Base-by-base conservation (phyloP, 1,140 invertebrate species). In the Telenomus remus region DNA sequence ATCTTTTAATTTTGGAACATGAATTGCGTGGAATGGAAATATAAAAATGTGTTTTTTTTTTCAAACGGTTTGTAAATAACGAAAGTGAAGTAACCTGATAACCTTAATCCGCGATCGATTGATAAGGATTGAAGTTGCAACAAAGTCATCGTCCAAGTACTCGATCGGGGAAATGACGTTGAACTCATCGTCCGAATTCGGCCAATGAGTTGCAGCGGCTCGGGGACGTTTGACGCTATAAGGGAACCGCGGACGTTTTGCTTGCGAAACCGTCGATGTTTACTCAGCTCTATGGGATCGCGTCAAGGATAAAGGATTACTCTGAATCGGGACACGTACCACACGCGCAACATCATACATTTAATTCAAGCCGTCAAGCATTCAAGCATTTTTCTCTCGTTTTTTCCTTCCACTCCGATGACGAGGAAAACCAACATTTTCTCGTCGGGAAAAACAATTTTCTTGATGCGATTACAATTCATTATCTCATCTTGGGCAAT, bases 191-290 rank as follows among this genome's bases (percentile, higher is more conserved):
- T 35, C 12, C 12, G 56, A 74, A 66, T 74, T 68, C 71, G 71
- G 51, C 63, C 63, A 74, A 74, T 68, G 71, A 68, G 71, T 66
- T 74, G 66, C 63, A 68, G 39, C 61, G 56, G 50, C 71, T 68
- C 71, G 63, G 57, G 71, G 71, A 63, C 73, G 46, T 35, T 60
- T 59, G 63, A 48, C 48, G 78, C 78, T 86, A 84, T 84, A 87
- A 85, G 84, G 85, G 83, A 86, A 86, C 83, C 82, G 78, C 76
- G 77, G 80, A 82, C 55, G 54, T 72, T 74, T 82, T 74, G 80
- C 78, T 86, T 86, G 83, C 84, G 83, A 86, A 86, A 86, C 74
- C n/a, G n/a, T 27, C 19, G n/a, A n/a, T 85, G 84, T 85, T 84
- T 85, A 85, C 81, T 80, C 73, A 76, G 46, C 72, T 78, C 65